Conservation (phyloP, 2,888 invertebrate genomes). For the Arge pagana region DNA sequence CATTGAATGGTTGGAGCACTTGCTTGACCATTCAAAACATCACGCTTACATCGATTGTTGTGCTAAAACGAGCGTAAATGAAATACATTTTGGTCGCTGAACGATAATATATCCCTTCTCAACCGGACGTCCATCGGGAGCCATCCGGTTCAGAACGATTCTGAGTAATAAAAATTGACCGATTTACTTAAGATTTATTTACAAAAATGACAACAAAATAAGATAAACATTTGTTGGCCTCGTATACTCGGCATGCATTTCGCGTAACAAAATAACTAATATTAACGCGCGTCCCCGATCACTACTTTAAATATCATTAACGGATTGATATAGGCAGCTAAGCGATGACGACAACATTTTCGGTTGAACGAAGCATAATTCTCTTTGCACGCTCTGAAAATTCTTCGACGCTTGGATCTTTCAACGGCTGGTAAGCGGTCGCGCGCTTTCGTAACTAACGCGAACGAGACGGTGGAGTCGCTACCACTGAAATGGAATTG, state of each 20-base stretch:
- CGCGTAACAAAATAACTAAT: constrained; percentile 21
- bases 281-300: constrained; percentile 16
- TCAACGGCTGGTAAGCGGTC: too few relatives aligned
- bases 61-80: constrained; percentile 37
- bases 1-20: constrained; percentile 1
- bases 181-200: constrained; percentile 38
- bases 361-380: constrained; percentile 9
- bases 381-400: constrained; percentile 8
- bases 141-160: constrained; percentile 21
- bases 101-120: constrained; percentile 39
- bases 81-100: constrained; percentile 47
- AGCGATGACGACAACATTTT: constrained; percentile 9
- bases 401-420: too few relatives aligned
- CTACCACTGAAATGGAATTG: constrained; percentile 10
- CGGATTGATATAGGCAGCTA: constrained; percentile 16
- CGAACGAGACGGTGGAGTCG: too few relatives aligned
- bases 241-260: constrained; percentile 32
- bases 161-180: constrained; percentile 40
- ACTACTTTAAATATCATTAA: constrained; percentile 9
- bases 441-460: too few relatives aligned
- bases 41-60: constrained; percentile 32
- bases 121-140: constrained; percentile 21
- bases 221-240: constrained; percentile 23
- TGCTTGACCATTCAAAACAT: constrained; percentile 7
- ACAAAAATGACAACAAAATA: constrained; percentile 37